These are phyloP conservation scores for Sorex maritimensis DNA, from an alignment of 2,797 vertebrate species.

Conservation along the genomic window DNA sequence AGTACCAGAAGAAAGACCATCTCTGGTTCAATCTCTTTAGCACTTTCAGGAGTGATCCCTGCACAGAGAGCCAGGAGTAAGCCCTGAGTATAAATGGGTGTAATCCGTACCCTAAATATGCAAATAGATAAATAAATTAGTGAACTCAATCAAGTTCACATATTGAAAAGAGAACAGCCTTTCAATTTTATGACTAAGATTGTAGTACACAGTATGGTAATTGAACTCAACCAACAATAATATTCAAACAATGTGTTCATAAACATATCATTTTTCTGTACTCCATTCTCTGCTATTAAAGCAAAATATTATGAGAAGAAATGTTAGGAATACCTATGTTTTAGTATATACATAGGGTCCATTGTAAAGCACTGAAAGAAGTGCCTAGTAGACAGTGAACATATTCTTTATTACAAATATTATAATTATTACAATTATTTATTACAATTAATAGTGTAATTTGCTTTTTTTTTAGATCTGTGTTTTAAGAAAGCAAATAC, in stretches of 20 bases:
- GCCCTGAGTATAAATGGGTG: too few relatives aligned
- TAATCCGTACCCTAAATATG: too few relatives aligned
- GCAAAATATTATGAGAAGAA: neutral
- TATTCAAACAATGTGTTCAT: neutral
- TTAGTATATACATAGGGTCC: too few relatives aligned
- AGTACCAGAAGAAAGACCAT: neutral
- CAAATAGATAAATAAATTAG: too few relatives aligned
- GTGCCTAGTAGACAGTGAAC: neutral
- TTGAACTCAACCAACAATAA: constrained; percentile 31
- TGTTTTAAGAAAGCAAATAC: neutral
- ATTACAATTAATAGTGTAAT: neutral
- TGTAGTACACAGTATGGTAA: neutral
- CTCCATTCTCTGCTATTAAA: neutral
- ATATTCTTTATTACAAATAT: neutral
- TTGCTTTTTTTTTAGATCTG: neutral
- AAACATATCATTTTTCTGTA: neutral
- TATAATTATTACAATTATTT: too few relatives aligned
- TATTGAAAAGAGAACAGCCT: neutral
- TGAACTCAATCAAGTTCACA: constrained; percentile 52
- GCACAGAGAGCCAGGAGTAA: too few relatives aligned
- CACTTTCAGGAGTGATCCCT: too few relatives aligned
- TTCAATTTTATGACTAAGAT: neutral
- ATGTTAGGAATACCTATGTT: neutral
- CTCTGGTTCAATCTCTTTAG: too few relatives aligned
- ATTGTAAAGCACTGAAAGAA: neutral